Evolutionary conservation across 1,140 invertebrate species (phyloP).

Genomic region (Drosophila carrolli): DNA sequence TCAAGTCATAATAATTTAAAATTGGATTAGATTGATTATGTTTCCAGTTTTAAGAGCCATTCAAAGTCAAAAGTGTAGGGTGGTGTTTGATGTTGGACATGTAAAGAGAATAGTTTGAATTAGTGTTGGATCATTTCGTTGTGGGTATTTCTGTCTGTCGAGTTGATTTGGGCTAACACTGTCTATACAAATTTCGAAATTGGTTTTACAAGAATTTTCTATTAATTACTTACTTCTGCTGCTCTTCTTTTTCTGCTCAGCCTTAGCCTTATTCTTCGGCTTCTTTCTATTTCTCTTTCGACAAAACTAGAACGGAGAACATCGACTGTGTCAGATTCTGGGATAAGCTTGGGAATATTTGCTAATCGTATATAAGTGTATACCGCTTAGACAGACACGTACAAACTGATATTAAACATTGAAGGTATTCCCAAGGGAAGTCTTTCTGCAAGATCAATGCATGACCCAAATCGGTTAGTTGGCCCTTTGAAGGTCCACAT

Average conservation of each 20-base stretch:
- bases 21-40: no score
- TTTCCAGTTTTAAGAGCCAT: neutral
- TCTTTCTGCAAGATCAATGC: neutral
- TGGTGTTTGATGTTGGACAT: conserved; percentile 52
- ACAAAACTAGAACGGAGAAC: conserved; percentile 73
- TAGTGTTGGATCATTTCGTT: conserved; percentile 3
- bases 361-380: neutral
- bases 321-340: conserved; percentile 14
- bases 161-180: conserved; percentile 31
- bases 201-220: neutral
- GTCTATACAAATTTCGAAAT: neutral
- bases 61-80: conserved; percentile 5
- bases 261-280: conserved; percentile 66
- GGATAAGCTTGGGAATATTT: neutral
- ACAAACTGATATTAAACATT: conserved; percentile 11
- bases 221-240: conserved; percentile 58
- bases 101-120: conserved; percentile 52
- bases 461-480: neutral
- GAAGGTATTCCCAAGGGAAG: neutral
- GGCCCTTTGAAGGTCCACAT: neutral
- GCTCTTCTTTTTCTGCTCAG: conserved; percentile 50
- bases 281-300: conserved; percentile 75
- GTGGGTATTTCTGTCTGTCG: neutral
- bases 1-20: neutral
- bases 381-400: conserved; percentile 52